Percentiles rank a stretch among this genome's conserved stretches.
Evolutionary conservation across 2,113 vertebrate species (phyloP).

Genomic region (Peromyscus maniculatus): DNA sequence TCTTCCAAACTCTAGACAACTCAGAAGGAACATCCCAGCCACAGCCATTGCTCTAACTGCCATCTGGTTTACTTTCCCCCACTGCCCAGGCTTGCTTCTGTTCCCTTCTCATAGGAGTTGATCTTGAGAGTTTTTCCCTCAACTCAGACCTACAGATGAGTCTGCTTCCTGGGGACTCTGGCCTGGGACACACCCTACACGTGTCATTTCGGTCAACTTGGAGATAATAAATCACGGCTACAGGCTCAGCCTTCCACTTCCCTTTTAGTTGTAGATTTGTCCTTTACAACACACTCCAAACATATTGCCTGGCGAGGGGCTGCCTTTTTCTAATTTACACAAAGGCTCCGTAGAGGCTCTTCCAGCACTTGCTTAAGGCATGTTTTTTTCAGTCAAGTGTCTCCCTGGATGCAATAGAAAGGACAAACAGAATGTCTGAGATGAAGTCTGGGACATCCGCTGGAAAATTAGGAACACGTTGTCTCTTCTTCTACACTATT

Average conservation of each 20-base stretch:
- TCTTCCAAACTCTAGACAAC: not conserved
- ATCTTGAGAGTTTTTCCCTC: not conserved
- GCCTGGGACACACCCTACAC: not conserved
- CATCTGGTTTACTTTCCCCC: not conserved
- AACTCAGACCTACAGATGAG: not conserved
- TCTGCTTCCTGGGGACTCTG: not conserved
- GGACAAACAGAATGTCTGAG: constrained; percentile 39
- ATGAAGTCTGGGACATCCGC: constrained; percentile 35
- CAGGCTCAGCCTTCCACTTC: not conserved
- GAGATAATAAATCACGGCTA: not conserved
- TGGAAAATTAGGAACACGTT: constrained; percentile 51
- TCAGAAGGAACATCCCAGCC: not conserved
- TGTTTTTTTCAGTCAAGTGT: constrained; percentile 45
- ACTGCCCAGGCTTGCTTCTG: not conserved
- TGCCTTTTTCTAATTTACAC: constrained; percentile 38
- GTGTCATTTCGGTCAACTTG: not conserved
- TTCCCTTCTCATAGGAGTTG: not conserved
- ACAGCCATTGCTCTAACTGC: not conserved
- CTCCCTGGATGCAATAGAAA: not conserved
- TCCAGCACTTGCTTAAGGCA: not conserved
- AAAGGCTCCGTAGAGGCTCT: not conserved
- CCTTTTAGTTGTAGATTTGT: not conserved
- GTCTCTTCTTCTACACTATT: constrained; percentile 15
- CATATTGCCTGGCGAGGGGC: not conserved
- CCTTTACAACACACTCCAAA: not conserved